Evolutionary conservation across 2,113 vertebrate genomes (phyloP).

Genomic region (Phalacrocorax pelagicus): DNA sequence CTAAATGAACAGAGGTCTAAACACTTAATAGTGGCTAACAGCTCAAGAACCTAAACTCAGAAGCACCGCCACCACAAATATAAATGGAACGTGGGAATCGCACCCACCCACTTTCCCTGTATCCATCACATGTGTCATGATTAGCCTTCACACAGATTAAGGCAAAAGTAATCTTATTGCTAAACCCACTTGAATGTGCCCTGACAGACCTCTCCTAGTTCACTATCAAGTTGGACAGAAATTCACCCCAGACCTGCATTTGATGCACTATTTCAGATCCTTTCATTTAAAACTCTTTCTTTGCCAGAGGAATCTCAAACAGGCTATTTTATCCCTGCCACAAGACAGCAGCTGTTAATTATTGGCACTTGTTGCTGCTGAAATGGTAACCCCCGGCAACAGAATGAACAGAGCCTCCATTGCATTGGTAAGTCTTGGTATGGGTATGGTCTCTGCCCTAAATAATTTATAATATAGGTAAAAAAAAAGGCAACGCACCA

Average conservation of each 20-base stretch:
- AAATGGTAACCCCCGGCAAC: neutral
- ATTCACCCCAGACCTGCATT: neutral
- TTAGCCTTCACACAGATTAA: neutral
- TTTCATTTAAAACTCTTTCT: neutral
- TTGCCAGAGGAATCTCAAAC: neutral
- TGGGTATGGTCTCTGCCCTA: neutral
- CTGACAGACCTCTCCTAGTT: neutral
- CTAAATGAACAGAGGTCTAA: neutral
- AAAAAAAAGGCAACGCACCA: neutral
- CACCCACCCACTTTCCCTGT: neutral
- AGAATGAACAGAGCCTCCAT: neutral
- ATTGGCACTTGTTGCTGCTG: neutral
- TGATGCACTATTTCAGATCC: neutral
- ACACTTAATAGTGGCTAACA: neutral
- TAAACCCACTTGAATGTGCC: neutral
- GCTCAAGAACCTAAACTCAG: neutral
- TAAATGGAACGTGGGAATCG: neutral
- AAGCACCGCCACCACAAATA: neutral
- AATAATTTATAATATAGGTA: neutral
- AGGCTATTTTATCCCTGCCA: neutral
- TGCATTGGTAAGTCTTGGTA: rapidly evolving
- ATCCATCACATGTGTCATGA: neutral
- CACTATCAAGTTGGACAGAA: neutral
- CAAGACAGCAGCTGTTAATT: neutral
- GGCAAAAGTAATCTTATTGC: neutral